Conservation (phyloP, 2,888 invertebrate species). For the Bimastos eiseni region DNA sequence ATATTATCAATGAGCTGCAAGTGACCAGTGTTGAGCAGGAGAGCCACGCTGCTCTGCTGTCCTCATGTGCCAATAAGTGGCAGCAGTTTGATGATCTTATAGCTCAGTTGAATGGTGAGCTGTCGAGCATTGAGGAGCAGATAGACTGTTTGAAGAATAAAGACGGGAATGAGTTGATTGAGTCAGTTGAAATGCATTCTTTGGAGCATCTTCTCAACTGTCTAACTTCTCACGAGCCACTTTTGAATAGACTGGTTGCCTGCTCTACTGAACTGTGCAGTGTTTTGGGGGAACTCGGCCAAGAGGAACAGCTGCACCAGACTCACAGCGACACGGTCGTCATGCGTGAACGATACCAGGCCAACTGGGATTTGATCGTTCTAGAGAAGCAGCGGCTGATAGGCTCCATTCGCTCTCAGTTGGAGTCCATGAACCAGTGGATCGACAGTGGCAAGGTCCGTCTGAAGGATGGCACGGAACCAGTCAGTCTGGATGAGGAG, state of each 20-base stretch:
- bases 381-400: neutral
- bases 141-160: neutral
- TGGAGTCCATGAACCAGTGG: neutral
- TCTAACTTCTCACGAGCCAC: neutral
- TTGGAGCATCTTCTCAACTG: neutral
- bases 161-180: neutral
- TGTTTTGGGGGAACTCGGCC: neutral
- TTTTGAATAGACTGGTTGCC: slow-evolving; percentile 14
- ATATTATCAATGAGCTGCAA: neutral
- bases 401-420: neutral
- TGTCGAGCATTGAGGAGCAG: neutral
- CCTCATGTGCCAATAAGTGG: neutral
- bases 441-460: slow-evolving; percentile 16
- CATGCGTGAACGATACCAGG: slow-evolving; percentile 9
- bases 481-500: slow-evolving; percentile 28
- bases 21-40: neutral
- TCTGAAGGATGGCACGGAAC: slow-evolving; percentile 3
- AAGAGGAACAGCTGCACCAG: slow-evolving; percentile 19
- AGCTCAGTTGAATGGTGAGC: neutral
- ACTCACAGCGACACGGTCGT: neutral
- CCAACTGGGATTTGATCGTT: slow-evolving; percentile 3
- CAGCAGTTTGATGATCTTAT: neutral
- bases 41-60: neutral
- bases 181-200: neutral
- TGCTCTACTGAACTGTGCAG: neutral